These are phyloP conservation scores for Fringilla coelebs DNA, from an alignment of 2,797 vertebrate genomes.

Conservation along the genomic window DNA sequence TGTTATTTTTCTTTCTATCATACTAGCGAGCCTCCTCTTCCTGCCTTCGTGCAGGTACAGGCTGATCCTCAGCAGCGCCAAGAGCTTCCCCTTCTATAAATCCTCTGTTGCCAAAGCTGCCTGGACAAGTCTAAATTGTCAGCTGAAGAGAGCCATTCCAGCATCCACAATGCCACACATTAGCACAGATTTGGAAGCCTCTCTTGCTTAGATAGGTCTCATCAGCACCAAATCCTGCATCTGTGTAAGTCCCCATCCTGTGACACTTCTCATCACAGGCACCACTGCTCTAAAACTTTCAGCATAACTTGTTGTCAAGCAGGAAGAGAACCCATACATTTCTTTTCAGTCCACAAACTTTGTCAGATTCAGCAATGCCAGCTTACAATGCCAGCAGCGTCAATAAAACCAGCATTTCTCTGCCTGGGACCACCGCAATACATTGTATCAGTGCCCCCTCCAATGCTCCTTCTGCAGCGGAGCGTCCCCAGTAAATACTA, in stretches of 20 bases:
- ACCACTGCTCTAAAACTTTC: neutral
- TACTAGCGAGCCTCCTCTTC: neutral
- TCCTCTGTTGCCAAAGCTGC: neutral
- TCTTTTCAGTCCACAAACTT: neutral
- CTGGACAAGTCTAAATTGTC: neutral
- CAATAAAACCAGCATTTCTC: neutral
- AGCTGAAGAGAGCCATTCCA: neutral
- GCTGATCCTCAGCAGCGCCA: neutral
- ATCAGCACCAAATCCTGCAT: neutral
- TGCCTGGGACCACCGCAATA: neutral
- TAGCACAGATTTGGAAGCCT: neutral
- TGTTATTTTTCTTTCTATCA: neutral
- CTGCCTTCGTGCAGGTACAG: neutral
- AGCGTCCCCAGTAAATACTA: neutral
- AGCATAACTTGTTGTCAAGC: neutral
- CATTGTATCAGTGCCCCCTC: neutral
- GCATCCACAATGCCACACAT: fast-evolving
- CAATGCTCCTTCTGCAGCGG: neutral
- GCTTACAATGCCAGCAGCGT: neutral
- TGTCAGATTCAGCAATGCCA: neutral
- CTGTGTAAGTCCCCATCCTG: neutral
- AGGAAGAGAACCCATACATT: neutral
- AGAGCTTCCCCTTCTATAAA: neutral
- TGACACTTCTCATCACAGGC: neutral
- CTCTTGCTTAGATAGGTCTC: neutral